Evolutionary conservation across 2,888 invertebrate species (phyloP).

Genomic region (Orchesellides sinensis): DNA sequence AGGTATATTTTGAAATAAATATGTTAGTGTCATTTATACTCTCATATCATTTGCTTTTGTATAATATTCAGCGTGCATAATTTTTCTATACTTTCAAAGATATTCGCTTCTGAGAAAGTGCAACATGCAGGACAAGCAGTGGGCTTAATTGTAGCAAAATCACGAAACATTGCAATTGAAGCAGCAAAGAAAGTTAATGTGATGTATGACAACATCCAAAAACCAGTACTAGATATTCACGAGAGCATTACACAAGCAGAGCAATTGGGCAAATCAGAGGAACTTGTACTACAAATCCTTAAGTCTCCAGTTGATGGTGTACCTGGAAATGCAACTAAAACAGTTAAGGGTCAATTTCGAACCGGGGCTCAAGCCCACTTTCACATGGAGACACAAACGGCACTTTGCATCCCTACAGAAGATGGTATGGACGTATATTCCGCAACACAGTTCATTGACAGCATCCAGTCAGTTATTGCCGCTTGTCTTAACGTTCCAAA

Average conservation of each 20-base stretch:
- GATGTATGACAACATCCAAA: conserved; percentile 75
- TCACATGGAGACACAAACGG: conserved; percentile 85
- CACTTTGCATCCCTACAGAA: conserved; percentile 83
- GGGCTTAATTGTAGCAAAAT: conserved; percentile 77
- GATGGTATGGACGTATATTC: conserved; percentile 83
- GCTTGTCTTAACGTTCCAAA: conserved; percentile 80
- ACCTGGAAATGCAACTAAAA: background rate
- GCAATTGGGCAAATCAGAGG: background rate
- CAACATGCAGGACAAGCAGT: conserved; percentile 77
- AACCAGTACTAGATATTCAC: conserved; percentile 74
- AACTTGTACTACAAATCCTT: background rate
- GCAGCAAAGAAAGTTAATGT: conserved; percentile 76
- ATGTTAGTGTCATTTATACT: no score
- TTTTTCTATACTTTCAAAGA: conserved; percentile 71
- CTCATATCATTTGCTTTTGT: background rate
- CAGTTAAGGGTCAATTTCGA: conserved; percentile 33
- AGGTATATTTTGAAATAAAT: conserved; percentile 26
- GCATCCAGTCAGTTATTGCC: conserved; percentile 81
- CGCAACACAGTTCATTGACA: conserved; percentile 83
- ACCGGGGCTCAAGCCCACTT: conserved; percentile 39
- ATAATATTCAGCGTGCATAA: background rate
- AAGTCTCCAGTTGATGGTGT: background rate
- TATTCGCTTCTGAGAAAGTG: conserved; percentile 76
- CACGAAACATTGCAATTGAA: conserved; percentile 73
- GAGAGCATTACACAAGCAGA: conserved; percentile 75